Evolutionary conservation across 2,888 invertebrate species (phyloP).

Genomic region (Imbricaverruca yamaguchii): DNA sequence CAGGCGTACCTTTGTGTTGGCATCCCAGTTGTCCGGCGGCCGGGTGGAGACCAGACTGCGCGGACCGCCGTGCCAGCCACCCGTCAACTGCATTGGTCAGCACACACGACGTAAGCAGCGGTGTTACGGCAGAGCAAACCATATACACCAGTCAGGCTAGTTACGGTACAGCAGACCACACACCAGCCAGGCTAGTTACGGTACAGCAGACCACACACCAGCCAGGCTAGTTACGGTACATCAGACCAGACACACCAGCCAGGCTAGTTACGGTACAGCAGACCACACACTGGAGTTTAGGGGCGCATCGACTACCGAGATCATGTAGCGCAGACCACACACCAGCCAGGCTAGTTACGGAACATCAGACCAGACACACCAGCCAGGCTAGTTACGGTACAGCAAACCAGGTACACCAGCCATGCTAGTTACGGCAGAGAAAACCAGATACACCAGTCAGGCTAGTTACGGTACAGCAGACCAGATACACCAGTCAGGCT

Average conservation of each 20-base stretch:
- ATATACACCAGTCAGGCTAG: too few species aligned
- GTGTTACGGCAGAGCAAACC: too few species aligned
- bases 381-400: too few species aligned
- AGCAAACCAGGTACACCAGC: too few species aligned
- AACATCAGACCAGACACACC: neutral
- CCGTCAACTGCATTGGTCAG: neutral
- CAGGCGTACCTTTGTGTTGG: neutral
- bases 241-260: neutral
- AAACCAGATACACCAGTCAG: too few species aligned
- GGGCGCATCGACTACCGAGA: too few species aligned
- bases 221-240: constrained; percentile 26
- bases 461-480: too few species aligned
- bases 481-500: neutral
- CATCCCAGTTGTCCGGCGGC: neutral
- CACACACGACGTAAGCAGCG: too few species aligned
- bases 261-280: too few species aligned
- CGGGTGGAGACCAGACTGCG: neutral
- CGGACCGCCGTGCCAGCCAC: neutral
- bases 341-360: constrained; percentile 27
- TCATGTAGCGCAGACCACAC: neutral
- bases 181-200: neutral
- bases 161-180: too few species aligned
- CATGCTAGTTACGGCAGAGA: too few species aligned
- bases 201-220: neutral
- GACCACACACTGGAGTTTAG: too few species aligned